phyloP scores from a whole-genome alignment of 2,888 invertebrate species.

The Lamellibrachia columna region DNA sequence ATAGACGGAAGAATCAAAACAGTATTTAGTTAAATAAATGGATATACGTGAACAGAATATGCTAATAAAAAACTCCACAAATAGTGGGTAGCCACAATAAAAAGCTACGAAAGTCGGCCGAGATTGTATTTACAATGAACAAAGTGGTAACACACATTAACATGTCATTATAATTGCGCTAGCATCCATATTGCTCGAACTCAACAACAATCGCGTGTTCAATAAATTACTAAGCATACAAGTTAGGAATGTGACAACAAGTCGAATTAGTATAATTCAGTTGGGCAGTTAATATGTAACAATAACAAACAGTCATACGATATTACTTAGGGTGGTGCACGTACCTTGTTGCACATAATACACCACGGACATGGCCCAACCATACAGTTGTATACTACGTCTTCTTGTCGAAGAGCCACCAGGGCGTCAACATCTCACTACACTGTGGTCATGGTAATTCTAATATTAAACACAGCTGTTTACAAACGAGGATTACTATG shows the following conservation, averaged over 20 bases:
- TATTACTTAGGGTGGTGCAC: background rate
- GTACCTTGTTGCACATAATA: background rate
- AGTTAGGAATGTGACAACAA: background rate
- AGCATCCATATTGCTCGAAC: background rate
- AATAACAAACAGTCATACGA: background rate
- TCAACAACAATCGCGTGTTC: background rate
- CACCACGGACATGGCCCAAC: background rate
- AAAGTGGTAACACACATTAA: background rate
- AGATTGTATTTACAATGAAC: background rate
- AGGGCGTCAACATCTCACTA: background rate
- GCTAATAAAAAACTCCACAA: background rate
- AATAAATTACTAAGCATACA: background rate
- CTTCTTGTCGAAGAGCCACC: background rate
- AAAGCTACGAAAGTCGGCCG: background rate
- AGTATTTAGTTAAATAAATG: background rate
- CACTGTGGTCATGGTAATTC: background rate
- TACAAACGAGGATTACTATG: no score
- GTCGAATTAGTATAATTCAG: background rate
- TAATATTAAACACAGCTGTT: background rate
- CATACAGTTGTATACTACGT: background rate
- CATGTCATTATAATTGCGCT: background rate
- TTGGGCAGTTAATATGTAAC: background rate
- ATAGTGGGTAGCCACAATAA: background rate
- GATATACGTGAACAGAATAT: background rate
- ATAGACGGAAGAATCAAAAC: background rate